A percentile compares a stretch with the other conserved stretches of the same genome.
These are phyloP conservation scores for Ploceus nigricollis DNA, from an alignment of 2,113 vertebrate genomes.

Conservation along the genomic window DNA sequence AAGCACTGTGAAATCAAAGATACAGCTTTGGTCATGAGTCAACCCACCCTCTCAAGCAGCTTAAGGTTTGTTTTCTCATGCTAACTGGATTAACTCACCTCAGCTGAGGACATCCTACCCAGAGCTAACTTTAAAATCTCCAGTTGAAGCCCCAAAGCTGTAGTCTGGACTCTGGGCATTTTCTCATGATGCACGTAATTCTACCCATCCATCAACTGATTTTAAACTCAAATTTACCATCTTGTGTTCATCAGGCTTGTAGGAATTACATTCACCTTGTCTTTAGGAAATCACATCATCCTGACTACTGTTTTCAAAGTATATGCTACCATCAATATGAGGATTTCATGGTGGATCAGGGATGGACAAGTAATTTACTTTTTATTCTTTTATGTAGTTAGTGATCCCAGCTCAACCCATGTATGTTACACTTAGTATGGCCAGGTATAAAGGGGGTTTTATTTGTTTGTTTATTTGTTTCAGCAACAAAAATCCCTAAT, in stretches of 20 bases:
- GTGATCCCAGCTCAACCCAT: background rate
- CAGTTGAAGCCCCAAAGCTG: background rate
- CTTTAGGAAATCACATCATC: background rate
- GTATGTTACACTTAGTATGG: background rate
- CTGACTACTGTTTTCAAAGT: background rate
- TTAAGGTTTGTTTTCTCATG: background rate
- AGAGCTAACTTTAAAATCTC: background rate
- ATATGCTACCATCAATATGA: background rate
- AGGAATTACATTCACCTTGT: background rate
- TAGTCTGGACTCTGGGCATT: background rate
- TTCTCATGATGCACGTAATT: background rate
- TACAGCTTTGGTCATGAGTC: background rate
- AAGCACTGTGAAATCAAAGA: background rate
- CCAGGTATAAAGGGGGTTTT: background rate
- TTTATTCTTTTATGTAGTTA: background rate
- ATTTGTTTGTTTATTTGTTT: background rate
- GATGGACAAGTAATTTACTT: background rate
- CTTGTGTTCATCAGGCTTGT: background rate
- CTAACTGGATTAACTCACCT: background rate
- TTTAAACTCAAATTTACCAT: background rate
- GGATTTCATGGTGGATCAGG: background rate
- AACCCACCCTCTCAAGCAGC: background rate
- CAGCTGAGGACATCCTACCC: background rate
- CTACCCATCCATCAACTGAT: background rate
- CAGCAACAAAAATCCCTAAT: background rate